These are phyloP conservation scores for Sarcophaga subvicina DNA, from an alignment of 2,888 invertebrate genomes.

Conservation along the genomic window DNA sequence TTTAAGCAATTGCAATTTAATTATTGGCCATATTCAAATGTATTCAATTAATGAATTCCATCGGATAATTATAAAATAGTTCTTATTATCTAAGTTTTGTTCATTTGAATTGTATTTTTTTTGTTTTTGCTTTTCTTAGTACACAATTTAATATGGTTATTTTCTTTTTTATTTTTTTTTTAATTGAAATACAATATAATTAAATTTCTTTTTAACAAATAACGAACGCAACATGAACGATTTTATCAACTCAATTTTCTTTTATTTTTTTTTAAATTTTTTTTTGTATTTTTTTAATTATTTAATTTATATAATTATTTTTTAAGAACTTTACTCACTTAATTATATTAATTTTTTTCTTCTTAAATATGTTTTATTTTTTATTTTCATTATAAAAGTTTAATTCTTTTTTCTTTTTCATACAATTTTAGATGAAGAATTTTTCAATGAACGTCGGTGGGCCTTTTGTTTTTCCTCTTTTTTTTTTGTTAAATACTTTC, in stretches of 20 bases:
- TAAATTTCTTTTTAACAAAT: slow-evolving; percentile 55
- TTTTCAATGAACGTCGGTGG: slow-evolving; percentile 65
- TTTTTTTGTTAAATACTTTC: not conserved
- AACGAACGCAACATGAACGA: slow-evolving; percentile 67
- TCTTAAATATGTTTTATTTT: not conserved
- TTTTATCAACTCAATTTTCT: slow-evolving; percentile 47
- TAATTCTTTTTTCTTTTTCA: slow-evolving; percentile 24
- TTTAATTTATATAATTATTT: slow-evolving; percentile 10
- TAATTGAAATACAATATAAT: slow-evolving; percentile 4
- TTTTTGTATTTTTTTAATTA: not conserved
- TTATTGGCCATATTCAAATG: no score
- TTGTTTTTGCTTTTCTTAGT: not conserved
- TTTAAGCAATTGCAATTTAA: not conserved
- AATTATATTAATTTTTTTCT: slow-evolving; percentile 16
- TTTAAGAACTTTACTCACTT: not conserved
- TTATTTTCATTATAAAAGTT: slow-evolving; percentile 36
- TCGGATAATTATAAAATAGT: slow-evolving; percentile 6
- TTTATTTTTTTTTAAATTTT: not conserved
- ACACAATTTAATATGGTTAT: not conserved
- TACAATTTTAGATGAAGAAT: slow-evolving; percentile 24
- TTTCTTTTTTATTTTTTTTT: not conserved
- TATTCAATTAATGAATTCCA: slow-evolving; percentile 30
- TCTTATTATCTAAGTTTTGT: slow-evolving; percentile 11
- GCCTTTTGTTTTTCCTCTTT: slow-evolving; percentile 13
- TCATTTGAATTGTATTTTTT: not conserved